Percentiles rank a stretch among this genome's conserved stretches.
Conservation (phyloP, 2,888 invertebrate genomes). For the Agriopis marginaria region DNA sequence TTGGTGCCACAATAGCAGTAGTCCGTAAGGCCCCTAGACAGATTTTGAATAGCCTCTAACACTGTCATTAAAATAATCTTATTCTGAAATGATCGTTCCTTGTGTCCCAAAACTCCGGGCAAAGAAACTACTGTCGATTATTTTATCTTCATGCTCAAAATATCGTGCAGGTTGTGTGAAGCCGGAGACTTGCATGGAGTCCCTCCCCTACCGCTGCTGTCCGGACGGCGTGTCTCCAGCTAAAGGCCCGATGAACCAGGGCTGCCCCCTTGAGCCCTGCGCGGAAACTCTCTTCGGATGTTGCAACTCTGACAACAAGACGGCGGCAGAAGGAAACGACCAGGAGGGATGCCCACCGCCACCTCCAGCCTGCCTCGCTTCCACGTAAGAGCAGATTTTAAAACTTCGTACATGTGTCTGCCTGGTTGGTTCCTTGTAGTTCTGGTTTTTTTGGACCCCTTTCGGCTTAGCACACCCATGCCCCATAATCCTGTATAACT, state of each 20-base stretch:
- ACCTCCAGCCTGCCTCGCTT: constrained; percentile 83
- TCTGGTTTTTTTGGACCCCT: not conserved
- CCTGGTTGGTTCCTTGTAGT: not conserved
- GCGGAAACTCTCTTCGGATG: constrained; percentile 94
- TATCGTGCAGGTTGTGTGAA: constrained; percentile 87
- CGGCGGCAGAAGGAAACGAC: constrained; percentile 92
- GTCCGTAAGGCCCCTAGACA: too few species aligned
- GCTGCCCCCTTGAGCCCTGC: constrained; percentile 92
- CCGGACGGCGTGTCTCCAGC: constrained; percentile 93
- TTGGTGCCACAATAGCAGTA: too few species aligned
- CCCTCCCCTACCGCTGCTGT: constrained; percentile 92
- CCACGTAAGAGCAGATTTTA: constrained; percentile 71
- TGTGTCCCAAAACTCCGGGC: too few species aligned
- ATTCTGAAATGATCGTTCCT: too few species aligned
- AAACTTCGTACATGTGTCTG: not conserved
- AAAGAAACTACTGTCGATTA: not conserved
- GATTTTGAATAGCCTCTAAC: too few species aligned
- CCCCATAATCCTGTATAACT: too few species aligned
- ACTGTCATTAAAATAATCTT: too few species aligned
- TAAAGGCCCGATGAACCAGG: constrained; percentile 88
- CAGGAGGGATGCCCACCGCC: constrained; percentile 94
- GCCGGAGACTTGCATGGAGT: constrained; percentile 91
- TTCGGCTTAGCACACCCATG: too few species aligned
- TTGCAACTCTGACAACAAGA: constrained; percentile 91
- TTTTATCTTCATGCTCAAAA: not conserved